Percentiles rank a stretch among this genome's conserved stretches.
phyloP scores from a whole-genome alignment of 2,888 invertebrate genomes.

The Lissocephala sabroskyi region DNA sequence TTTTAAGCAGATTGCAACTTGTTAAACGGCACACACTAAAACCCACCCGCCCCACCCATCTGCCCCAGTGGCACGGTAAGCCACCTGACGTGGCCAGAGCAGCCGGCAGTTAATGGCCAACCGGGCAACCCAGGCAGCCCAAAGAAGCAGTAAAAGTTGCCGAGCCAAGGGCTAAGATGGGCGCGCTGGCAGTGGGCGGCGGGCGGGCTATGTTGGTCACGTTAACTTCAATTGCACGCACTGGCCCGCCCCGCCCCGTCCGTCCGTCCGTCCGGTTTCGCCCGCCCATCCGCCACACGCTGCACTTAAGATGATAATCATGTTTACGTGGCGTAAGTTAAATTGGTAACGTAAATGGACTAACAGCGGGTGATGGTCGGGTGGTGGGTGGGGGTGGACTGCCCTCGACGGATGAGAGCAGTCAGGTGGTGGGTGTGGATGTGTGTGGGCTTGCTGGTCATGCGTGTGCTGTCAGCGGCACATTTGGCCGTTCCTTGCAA shows the following conservation, averaged over 20 bases:
- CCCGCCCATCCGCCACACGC: slow-evolving; percentile 21
- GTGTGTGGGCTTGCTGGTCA: slow-evolving; percentile 27
- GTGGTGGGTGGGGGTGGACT: slow-evolving; percentile 9
- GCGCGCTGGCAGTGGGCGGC: background rate
- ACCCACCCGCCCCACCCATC: no score
- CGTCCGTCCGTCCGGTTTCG: slow-evolving; percentile 5
- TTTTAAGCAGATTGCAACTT: slow-evolving; percentile 60
- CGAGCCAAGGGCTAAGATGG: slow-evolving; percentile 7
- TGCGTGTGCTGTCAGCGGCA: slow-evolving; percentile 53
- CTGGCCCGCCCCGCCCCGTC: slow-evolving; percentile 5
- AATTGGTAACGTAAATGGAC: slow-evolving; percentile 63
- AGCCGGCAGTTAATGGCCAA: background rate
- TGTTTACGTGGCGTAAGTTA: slow-evolving; percentile 66
- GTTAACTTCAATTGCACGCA: slow-evolving; percentile 52
- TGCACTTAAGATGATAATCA: slow-evolving; percentile 66
- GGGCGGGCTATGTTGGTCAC: no score
- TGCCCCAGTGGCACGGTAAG: no score
- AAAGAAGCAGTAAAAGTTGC: slow-evolving; percentile 13
- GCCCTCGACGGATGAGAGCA: no score
- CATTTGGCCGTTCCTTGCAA: slow-evolving; percentile 28
- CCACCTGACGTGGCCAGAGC: background rate
- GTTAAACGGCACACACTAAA: slow-evolving; percentile 33
- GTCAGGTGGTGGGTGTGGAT: background rate
- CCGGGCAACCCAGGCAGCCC: slow-evolving; percentile 3
- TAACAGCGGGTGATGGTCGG: slow-evolving; percentile 50